Conservation (phyloP, 2,888 invertebrate genomes). For the Pomacea canaliculata region DNA sequence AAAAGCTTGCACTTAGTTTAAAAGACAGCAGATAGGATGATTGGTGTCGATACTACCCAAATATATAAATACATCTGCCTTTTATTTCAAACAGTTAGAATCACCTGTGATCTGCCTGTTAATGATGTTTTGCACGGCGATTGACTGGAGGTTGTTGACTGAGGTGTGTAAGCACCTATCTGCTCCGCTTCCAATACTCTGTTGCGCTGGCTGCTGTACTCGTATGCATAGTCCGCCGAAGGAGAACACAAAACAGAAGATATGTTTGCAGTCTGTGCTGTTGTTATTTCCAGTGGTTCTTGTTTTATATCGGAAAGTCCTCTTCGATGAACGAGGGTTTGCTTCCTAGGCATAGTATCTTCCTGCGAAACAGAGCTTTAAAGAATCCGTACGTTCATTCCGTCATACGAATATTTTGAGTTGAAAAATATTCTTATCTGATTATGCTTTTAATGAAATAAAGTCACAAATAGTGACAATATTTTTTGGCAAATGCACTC, state of each 20-base stretch:
- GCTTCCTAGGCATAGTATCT: conserved; percentile 50
- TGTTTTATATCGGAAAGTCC: conserved; percentile 50
- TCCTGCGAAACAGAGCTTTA: too few species aligned
- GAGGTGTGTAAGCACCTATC: conserved; percentile 39
- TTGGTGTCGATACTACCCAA: too few species aligned
- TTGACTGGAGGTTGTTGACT: conserved; percentile 37
- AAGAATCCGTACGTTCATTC: too few species aligned
- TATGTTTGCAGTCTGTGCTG: conserved; percentile 16
- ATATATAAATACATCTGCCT: too few species aligned
- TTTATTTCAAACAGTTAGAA: neutral
- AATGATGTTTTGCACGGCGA: conserved; percentile 40
- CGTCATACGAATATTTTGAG: too few species aligned
- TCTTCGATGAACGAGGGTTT: conserved; percentile 45
- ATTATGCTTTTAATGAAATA: too few species aligned
- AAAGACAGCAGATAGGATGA: neutral
- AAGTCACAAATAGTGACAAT: too few species aligned
- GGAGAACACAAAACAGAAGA: conserved; percentile 19
- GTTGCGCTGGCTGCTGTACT: conserved; percentile 39
- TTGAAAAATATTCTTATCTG: too few species aligned
- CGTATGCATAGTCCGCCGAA: conserved; percentile 53
- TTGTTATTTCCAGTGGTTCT: conserved; percentile 45
- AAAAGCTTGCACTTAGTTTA: conserved; percentile 8
- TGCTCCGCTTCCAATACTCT: conserved; percentile 30
- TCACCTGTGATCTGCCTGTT: conserved; percentile 51
- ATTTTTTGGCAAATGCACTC: too few species aligned